Percentiles rank a stretch among this genome's conserved stretches.
Evolutionary conservation across 2,797 vertebrate species (phyloP).

Genomic region (Lepilemur ruficaudatus): DNA sequence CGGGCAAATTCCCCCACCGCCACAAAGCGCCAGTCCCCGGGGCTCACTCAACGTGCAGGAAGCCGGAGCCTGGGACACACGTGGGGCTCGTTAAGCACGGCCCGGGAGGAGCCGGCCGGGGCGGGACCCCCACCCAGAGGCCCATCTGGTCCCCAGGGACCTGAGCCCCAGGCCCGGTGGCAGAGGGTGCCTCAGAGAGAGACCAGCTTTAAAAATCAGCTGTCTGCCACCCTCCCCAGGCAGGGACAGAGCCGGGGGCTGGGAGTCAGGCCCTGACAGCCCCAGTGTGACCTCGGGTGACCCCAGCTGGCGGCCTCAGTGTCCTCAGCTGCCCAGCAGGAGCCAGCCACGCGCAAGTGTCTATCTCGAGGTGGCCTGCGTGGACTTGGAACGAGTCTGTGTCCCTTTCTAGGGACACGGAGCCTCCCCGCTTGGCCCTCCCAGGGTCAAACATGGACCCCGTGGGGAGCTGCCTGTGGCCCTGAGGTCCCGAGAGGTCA

Average conservation of each 20-base stretch:
- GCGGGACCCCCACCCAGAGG: neutral
- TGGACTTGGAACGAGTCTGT: fast-evolving
- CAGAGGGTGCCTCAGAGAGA: fast-evolving
- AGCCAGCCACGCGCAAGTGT: fast-evolving
- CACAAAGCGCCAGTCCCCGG: neutral
- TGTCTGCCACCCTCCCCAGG: too few relatives aligned
- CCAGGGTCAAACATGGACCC: neutral
- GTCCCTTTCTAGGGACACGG: neutral
- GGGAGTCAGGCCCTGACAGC: neutral
- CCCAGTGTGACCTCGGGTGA: neutral
- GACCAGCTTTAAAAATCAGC: too few relatives aligned
- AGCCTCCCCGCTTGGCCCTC: fast-evolving
- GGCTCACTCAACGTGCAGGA: neutral
- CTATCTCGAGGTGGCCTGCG: fast-evolving
- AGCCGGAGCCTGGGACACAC: neutral
- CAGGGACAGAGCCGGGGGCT: too few relatives aligned
- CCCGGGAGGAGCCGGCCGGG: neutral
- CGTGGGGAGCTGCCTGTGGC: fast-evolving
- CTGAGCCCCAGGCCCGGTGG: fast-evolving
- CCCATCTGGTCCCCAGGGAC: neutral
- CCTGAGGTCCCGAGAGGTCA: too few relatives aligned
- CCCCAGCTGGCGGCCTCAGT: neutral
- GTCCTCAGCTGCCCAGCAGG: neutral
- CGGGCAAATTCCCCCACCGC: neutral
- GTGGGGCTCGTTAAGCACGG: neutral